Conservation (phyloP, 2,888 invertebrate genomes). For the Fabriciana adippe region DNA sequence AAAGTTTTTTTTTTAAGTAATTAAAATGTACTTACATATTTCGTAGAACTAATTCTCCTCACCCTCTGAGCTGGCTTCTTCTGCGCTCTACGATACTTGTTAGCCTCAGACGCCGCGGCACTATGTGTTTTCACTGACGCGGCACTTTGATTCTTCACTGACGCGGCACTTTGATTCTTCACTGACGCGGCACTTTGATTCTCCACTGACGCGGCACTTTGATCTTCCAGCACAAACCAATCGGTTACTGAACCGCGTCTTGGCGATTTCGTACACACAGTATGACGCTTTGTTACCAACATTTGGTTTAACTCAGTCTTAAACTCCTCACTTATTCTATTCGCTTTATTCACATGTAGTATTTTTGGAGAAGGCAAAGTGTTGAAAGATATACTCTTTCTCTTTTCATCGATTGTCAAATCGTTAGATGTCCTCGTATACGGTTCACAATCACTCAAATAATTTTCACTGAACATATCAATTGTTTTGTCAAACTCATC, state of each 20-base stretch:
- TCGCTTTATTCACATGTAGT: slow-evolving; percentile 65
- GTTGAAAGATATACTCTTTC: slow-evolving; percentile 68
- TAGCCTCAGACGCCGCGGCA: slow-evolving; percentile 47
- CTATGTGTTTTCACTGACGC: too few species aligned
- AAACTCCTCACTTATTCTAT: slow-evolving; percentile 69
- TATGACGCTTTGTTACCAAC: slow-evolving; percentile 54
- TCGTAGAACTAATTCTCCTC: slow-evolving; percentile 74
- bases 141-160: slow-evolving; percentile 26
- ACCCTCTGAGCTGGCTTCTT: slow-evolving; percentile 68
- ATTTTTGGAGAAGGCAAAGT: slow-evolving; percentile 69
- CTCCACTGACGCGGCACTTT: slow-evolving; percentile 34
- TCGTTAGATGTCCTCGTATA: slow-evolving; percentile 60
- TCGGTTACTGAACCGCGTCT: slow-evolving; percentile 75
- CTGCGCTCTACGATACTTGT: slow-evolving; percentile 66
- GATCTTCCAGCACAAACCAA: slow-evolving; percentile 74
- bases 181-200: slow-evolving; percentile 20
- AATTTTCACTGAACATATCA: slow-evolving; percentile 73
- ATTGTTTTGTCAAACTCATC: slow-evolving; percentile 71
- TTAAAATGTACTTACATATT: slow-evolving; percentile 68
- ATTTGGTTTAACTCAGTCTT: slow-evolving; percentile 62
- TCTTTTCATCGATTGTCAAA: slow-evolving; percentile 54
- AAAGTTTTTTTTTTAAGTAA: neutral
- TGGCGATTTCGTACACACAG: slow-evolving; percentile 44
- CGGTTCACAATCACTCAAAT: slow-evolving; percentile 72
- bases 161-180: slow-evolving; percentile 45